phyloP scores from a whole-genome alignment of 2,113 vertebrate species.

The Podarcis raffonei region DNA sequence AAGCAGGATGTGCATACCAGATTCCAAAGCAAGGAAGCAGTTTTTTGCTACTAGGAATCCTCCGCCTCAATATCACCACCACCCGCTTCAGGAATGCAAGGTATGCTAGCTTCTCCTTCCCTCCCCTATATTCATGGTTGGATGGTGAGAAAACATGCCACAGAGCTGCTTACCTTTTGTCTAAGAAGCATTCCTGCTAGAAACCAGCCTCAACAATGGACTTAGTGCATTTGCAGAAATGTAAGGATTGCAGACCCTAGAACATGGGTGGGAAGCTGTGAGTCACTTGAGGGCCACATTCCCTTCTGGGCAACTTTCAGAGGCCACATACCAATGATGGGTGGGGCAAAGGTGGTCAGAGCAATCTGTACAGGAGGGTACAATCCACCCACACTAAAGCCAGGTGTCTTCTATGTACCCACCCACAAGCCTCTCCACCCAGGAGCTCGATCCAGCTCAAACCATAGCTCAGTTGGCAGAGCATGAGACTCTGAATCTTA shows the following conservation, averaged over 20 bases:
- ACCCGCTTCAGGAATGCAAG: constrained; percentile 13
- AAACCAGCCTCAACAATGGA: not conserved
- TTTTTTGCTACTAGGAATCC: constrained; percentile 13
- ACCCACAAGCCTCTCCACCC: too few species aligned
- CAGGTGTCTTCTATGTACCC: too few species aligned
- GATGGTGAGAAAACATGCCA: not conserved
- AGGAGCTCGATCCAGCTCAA: too few species aligned
- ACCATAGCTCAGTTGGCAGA: too few species aligned
- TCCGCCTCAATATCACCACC: not conserved
- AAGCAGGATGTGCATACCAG: constrained; percentile 12
- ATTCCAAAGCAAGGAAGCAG: not conserved
- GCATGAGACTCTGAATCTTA: too few species aligned
- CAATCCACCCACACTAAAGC: too few species aligned
- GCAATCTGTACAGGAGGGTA: too few species aligned
- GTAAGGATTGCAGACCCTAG: not conserved
- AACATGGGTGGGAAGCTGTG: not conserved
- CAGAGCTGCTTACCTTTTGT: not conserved
- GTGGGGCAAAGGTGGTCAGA: too few species aligned
- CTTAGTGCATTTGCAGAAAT: not conserved
- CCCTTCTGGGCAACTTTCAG: not conserved
- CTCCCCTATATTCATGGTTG: not conserved
- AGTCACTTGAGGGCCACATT: not conserved
- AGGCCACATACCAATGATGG: too few species aligned
- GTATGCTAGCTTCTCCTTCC: not conserved
- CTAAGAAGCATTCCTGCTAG: constrained; percentile 18